phyloP scores from a whole-genome alignment of 2,113 vertebrate genomes.

The Narcine bancroftii region DNA sequence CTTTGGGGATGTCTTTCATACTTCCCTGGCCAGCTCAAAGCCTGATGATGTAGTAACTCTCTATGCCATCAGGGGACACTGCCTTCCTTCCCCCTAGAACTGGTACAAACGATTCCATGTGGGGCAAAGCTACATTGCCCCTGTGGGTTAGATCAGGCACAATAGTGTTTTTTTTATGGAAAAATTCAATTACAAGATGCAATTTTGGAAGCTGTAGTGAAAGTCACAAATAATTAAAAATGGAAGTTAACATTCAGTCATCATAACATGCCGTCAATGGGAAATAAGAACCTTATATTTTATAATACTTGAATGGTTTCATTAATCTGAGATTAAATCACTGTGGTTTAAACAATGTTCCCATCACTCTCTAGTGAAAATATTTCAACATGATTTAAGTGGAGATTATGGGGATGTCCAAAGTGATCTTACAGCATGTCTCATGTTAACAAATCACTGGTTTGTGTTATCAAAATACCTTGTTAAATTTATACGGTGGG shows the following conservation, averaged over 20 bases:
- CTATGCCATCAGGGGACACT: not conserved
- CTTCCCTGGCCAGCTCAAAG: not conserved
- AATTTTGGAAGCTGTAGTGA: not conserved
- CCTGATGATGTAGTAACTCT: not conserved
- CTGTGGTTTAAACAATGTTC: not conserved
- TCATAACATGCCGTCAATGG: not conserved
- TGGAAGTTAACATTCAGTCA: not conserved
- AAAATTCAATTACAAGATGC: not conserved
- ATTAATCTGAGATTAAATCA: not conserved
- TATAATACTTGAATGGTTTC: not conserved
- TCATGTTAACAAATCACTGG: slow-evolving; percentile 1
- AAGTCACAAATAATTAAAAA: not conserved
- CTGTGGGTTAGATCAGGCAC: no score
- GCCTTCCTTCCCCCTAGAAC: not conserved
- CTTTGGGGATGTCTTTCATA: no score
- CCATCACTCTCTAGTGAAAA: not conserved
- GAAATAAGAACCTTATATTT: not conserved
- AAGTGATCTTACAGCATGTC: not conserved
- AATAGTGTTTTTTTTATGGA: not conserved
- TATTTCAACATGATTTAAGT: not conserved
- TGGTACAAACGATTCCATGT: not conserved
- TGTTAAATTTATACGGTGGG: not conserved
- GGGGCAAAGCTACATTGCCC: not conserved
- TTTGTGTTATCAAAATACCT: not conserved
- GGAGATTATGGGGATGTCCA: not conserved